These are phyloP conservation scores for Cyrtonyx montezumae DNA, from an alignment of 2,113 vertebrate genomes.

Conservation along the genomic window DNA sequence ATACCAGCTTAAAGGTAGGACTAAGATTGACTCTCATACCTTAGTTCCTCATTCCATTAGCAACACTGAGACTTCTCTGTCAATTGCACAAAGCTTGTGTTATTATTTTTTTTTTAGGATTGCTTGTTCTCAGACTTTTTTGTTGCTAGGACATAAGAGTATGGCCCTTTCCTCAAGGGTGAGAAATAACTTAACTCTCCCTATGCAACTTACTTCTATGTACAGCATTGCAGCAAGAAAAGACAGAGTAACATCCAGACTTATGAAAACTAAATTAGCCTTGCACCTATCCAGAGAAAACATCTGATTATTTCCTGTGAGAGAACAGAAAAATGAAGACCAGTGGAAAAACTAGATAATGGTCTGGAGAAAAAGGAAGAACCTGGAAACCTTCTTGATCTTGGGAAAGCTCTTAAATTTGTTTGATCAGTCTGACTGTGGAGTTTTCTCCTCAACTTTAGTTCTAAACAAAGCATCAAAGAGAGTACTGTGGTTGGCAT, in stretches of 20 bases:
- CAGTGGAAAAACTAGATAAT: background rate
- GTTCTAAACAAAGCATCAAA: background rate
- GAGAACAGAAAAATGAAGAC: background rate
- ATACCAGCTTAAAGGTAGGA: background rate
- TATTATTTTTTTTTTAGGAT: background rate
- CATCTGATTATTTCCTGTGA: background rate
- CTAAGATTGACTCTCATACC: background rate
- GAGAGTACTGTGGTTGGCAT: rapidly evolving
- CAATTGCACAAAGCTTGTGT: background rate
- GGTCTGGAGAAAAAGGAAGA: background rate
- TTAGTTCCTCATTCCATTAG: background rate
- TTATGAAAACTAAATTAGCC: slow-evolving; percentile 19
- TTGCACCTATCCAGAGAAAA: background rate
- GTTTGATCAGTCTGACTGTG: background rate
- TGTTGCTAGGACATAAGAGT: background rate
- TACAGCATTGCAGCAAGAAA: background rate
- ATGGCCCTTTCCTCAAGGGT: background rate
- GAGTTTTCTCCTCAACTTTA: background rate
- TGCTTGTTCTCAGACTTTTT: background rate
- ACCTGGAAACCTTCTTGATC: background rate
- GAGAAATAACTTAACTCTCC: background rate
- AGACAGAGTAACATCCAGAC: background rate
- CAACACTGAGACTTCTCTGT: background rate
- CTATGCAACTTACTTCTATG: background rate
- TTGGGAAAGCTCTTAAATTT: background rate